Evolutionary conservation across 2,797 vertebrate species (phyloP).

Genomic region (Aphelocoma californica): DNA sequence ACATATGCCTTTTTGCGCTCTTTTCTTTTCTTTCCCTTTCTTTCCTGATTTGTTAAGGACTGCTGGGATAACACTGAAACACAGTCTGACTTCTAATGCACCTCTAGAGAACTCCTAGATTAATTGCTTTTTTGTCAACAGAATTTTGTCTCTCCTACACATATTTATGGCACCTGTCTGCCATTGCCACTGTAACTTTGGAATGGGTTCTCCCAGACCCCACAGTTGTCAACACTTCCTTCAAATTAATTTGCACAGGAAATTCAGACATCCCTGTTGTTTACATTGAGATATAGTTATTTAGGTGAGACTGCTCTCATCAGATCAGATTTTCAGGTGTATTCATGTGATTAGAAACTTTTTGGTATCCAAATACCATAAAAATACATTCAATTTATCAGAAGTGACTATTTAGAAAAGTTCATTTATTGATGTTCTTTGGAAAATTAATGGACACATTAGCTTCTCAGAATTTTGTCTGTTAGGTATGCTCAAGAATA

Average conservation of each 20-base stretch:
- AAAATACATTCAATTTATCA: not conserved
- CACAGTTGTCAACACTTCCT: not conserved
- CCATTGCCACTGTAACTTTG: not conserved
- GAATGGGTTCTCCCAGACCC: not conserved
- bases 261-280: not conserved
- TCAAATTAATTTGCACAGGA: not conserved
- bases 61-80: rapidly evolving
- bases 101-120: not conserved
- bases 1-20: not conserved
- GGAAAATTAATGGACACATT: not conserved
- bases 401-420: not conserved
- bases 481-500: not conserved
- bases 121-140: not conserved
- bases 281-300: not conserved
- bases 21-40: not conserved
- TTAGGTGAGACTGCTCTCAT: not conserved
- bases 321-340: not conserved
- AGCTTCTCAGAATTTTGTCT: not conserved
- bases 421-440: not conserved
- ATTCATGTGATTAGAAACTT: not conserved
- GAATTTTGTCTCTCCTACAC: not conserved
- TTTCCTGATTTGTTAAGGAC: not conserved
- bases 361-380: not conserved
- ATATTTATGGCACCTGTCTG: not conserved
- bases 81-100: not conserved